Percentiles rank a stretch among this genome's conserved stretches.
Evolutionary conservation across 2,888 invertebrate genomes (phyloP).

Genomic region (Dryocosmus kuriphilus): DNA sequence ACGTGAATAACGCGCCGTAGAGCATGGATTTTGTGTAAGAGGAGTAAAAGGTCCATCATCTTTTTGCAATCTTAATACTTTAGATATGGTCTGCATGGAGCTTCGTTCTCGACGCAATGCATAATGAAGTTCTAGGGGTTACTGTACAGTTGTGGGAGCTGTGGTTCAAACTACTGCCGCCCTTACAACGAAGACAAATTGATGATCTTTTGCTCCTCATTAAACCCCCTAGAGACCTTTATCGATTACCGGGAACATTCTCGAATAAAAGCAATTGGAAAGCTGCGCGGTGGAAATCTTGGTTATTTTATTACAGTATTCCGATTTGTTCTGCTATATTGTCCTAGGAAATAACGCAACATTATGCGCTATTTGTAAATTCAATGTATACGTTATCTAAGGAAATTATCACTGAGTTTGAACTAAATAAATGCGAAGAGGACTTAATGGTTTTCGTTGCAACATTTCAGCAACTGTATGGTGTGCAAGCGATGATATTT

Average conservation of each 20-base stretch:
- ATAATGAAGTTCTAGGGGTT: too few species aligned
- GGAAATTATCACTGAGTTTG: conserved; percentile 44
- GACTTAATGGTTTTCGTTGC: conserved; percentile 50
- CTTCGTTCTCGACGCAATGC: background rate
- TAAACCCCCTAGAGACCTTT: conserved; percentile 34
- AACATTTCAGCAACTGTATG: conserved; percentile 47
- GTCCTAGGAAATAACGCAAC: background rate
- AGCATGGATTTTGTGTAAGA: background rate
- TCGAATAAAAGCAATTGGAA: conserved; percentile 31
- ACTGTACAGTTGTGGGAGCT: too few species aligned
- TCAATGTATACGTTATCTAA: conserved; percentile 36
- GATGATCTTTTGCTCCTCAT: too few species aligned
- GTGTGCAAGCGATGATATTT: conserved; percentile 52
- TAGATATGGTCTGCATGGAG: conserved; percentile 43
- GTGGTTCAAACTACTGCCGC: background rate
- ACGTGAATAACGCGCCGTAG: conserved; percentile 8
- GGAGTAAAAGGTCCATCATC: conserved; percentile 40
- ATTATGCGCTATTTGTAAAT: conserved; percentile 40
- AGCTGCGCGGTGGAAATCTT: conserved; percentile 47
- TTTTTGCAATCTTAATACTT: conserved; percentile 8
- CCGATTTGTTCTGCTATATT: conserved; percentile 30
- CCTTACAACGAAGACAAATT: background rate
- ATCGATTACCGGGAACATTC: conserved; percentile 17
- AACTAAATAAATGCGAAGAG: conserved; percentile 48
- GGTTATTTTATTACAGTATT: conserved; percentile 42